Evolutionary conservation across 2,888 invertebrate genomes (phyloP).

Genomic region (Pristionchus entomophagus): DNA sequence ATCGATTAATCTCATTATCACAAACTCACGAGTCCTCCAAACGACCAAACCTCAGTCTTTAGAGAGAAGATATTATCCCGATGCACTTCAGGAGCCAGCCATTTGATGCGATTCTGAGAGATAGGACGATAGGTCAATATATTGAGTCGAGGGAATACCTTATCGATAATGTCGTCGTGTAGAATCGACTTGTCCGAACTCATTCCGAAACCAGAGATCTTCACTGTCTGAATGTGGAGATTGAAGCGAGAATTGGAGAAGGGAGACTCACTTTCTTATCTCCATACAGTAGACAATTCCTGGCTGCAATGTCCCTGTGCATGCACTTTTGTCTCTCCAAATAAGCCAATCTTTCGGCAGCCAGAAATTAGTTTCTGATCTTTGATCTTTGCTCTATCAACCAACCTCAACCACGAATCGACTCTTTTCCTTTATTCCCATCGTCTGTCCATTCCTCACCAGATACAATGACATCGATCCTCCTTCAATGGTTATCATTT

Average conservation of each 20-base stretch:
- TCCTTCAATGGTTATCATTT: constrained; percentile 39
- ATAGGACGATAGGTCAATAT: background rate
- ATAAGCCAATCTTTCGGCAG: constrained; percentile 88
- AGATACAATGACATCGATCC: constrained; percentile 65
- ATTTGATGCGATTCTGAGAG: constrained; percentile 67
- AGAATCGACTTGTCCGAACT: constrained; percentile 63
- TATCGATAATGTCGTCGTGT: constrained; percentile 70
- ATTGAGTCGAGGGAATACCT: constrained; percentile 48
- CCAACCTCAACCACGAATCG: constrained; percentile 65
- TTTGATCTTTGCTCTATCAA: background rate
- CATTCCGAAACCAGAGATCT: constrained; percentile 77
- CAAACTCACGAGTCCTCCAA: constrained; percentile 15
- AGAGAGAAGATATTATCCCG: constrained; percentile 67
- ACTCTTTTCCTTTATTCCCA: constrained; percentile 54
- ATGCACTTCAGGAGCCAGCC: constrained; percentile 71
- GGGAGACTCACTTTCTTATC: background rate
- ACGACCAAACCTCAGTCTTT: constrained; percentile 68
- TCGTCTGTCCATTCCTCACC: constrained; percentile 60
- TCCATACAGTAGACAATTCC: constrained; percentile 83
- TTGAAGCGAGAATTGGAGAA: constrained; percentile 54
- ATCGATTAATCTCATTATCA: too few relatives aligned
- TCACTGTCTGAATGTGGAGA: too few relatives aligned
- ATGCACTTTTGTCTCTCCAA: constrained; percentile 88
- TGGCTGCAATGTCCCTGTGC: constrained; percentile 88
- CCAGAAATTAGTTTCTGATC: constrained; percentile 18